phyloP scores from a whole-genome alignment of 2,797 vertebrate species.

The Manis crassicaudata region DNA sequence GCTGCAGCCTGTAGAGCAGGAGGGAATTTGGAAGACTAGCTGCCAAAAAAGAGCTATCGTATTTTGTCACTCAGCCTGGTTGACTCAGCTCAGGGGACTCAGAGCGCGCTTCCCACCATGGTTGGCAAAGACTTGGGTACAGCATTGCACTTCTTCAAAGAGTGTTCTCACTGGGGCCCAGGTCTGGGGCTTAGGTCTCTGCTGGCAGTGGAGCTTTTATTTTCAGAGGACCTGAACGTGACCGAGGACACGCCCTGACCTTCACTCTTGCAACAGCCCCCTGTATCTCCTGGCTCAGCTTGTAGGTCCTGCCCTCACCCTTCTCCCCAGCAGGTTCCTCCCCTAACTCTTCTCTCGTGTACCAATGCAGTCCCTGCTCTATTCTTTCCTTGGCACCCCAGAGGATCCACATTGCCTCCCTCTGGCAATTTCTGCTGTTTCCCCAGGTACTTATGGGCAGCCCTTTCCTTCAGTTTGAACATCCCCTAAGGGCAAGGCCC shows the following conservation, averaged over 20 bases:
- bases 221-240: not conserved
- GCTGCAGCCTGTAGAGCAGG: not conserved
- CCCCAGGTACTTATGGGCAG: not conserved
- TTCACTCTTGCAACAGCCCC: not conserved
- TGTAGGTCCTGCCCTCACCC: not conserved
- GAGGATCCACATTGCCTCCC: not conserved
- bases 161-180: not conserved
- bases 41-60: not conserved
- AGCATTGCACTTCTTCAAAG: not conserved
- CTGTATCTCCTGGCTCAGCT: not conserved
- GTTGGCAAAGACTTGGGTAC: not conserved
- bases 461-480: not conserved
- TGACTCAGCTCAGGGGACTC: not conserved
- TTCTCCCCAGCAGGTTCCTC: not conserved
- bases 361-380: fast-evolving
- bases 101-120: not conserved
- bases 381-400: not conserved
- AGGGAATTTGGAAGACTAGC: not conserved
- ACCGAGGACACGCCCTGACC: not conserved
- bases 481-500: not conserved
- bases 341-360: not conserved
- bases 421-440: not conserved
- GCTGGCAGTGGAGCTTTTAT: not conserved
- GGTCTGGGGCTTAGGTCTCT: not conserved
- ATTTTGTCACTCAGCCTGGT: not conserved